phyloP scores from a whole-genome alignment of 2,888 invertebrate species.

The Spodoptera picta region DNA sequence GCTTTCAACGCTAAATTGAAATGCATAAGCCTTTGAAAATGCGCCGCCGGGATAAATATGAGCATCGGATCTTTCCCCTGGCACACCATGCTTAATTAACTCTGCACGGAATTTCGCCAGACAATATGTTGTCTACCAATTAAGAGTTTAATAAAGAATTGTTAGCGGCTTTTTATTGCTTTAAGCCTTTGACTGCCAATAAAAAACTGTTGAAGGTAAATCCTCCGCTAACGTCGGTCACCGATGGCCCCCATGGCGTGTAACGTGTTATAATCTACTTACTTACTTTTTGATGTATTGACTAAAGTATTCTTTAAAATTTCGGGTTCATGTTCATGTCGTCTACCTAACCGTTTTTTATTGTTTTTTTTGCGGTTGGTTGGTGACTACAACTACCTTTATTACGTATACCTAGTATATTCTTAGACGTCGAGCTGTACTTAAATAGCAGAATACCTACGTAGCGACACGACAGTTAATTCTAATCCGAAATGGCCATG shows the following conservation, averaged over 20 bases:
- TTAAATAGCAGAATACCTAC: too few species aligned
- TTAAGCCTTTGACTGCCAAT: not conserved
- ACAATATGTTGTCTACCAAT: constrained; percentile 43
- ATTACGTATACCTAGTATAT: too few species aligned
- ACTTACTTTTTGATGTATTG: not conserved
- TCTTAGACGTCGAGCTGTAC: too few species aligned
- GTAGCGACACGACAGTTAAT: too few species aligned
- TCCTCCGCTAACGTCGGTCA: too few species aligned
- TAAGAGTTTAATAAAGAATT: constrained; percentile 40
- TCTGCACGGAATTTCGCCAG: constrained; percentile 19
- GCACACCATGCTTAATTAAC: constrained; percentile 47
- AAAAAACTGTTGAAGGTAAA: too few species aligned
- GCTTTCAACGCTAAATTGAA: constrained; percentile 2
- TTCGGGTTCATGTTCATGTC: too few species aligned
- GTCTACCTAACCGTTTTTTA: too few species aligned
- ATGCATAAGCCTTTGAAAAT: constrained; percentile 18
- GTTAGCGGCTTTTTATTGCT: constrained; percentile 9
- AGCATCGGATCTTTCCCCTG: constrained; percentile 37
- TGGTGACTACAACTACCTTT: too few species aligned
- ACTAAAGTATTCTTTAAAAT: too few species aligned
- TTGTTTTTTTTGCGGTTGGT: too few species aligned
- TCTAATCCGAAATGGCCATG: constrained; percentile 22
- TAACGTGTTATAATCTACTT: not conserved
- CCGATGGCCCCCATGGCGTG: too few species aligned
- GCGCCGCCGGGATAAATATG: constrained; percentile 39